Percentiles rank a stretch among this genome's conserved stretches.
These are phyloP conservation scores for Aphelenchoides fujianensis DNA, from an alignment of 1,140 invertebrate species.

Conservation along the genomic window DNA sequence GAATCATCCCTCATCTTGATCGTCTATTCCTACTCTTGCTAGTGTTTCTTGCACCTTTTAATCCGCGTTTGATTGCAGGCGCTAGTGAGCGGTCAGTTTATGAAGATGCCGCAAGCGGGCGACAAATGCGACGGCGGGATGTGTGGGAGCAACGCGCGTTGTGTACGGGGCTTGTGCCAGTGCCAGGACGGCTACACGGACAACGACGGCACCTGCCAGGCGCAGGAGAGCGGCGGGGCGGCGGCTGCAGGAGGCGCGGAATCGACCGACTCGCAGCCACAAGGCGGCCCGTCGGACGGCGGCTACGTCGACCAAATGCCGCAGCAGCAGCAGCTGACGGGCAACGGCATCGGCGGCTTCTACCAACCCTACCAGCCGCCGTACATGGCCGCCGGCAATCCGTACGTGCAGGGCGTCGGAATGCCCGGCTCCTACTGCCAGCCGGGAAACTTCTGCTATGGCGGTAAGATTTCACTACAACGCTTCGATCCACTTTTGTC, in stretches of 20 bases:
- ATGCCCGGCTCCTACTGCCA: conserved; percentile 14
- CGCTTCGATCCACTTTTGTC: too few species aligned
- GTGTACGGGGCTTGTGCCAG: conserved; percentile 32
- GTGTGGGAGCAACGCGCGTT: conserved; percentile 28
- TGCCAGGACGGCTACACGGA: conserved; percentile 36
- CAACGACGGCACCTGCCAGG: conserved; percentile 25
- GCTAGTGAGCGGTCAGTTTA: conserved; percentile 26
- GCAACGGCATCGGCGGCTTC: conserved; percentile 14
- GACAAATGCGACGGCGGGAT: conserved; percentile 35
- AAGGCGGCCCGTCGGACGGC: background rate
- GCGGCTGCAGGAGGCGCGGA: too few species aligned
- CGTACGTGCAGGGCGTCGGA: background rate
- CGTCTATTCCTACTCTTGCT: too few species aligned
- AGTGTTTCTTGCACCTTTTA: too few species aligned
- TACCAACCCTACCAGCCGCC: conserved; percentile 5
- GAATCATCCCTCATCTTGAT: too few species aligned
- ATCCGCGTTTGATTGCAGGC: too few species aligned
- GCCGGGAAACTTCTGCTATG: conserved; percentile 30
- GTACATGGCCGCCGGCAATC: background rate
- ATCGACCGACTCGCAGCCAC: conserved; percentile 13
- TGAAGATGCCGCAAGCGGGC: conserved; percentile 28
- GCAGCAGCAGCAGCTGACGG: conserved; percentile 10
- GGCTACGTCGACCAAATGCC: background rate
- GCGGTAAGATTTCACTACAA: conserved; percentile 17
- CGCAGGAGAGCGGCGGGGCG: background rate